Evolutionary conservation across 2,113 vertebrate genomes (phyloP), one percentile per base, ranked within the genome.

Genomic region (Cryptotis parvus): DNA sequence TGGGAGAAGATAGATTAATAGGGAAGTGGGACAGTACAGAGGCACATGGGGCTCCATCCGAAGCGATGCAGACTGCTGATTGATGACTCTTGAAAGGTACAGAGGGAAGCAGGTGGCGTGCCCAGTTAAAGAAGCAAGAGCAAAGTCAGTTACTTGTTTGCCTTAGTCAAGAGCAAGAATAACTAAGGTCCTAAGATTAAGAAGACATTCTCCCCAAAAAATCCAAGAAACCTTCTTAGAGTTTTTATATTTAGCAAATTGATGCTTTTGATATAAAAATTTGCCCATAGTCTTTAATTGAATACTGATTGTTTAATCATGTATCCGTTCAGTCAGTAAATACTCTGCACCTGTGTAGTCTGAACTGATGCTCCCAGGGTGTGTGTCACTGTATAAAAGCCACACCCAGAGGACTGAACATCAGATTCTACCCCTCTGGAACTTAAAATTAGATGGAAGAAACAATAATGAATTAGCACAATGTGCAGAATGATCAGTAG

Each of bases 161-260:
- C 52, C 27, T 26, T 41, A 75, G 72, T 76, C 10, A 33, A 80
- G 45, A 85, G 35, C 14, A 82, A 65, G 35, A 84, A 79, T 20
- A 69, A 39, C n/a, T 61, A 55, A 35, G 29, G 24, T 74, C 31
- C 58, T 78, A 69, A 89, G 49, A 61, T 80, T 33, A 61, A 61
- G 43, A 81, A 65, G 0, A 76, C 41, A 76, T 31, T 91, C 22
- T 31, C 63, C 29, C 29, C 29, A 65, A 31, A 65, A 65, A 65
- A 24, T 31, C 29, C 58, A 91, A 52, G 49, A 90, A 69, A 61
- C 45, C 45, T 49, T 49, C 9, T 31, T 88, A 52, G 35, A 78
- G 20, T 89, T 85, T 86, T 89, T 52, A 27, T 83, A 66, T 45
- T 66, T 95, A 94, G 75, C 15, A 93, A 41, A 35, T 75, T 84